These are phyloP conservation scores for Melieria omissa DNA, from an alignment of 2,888 invertebrate species.

Conservation along the genomic window DNA sequence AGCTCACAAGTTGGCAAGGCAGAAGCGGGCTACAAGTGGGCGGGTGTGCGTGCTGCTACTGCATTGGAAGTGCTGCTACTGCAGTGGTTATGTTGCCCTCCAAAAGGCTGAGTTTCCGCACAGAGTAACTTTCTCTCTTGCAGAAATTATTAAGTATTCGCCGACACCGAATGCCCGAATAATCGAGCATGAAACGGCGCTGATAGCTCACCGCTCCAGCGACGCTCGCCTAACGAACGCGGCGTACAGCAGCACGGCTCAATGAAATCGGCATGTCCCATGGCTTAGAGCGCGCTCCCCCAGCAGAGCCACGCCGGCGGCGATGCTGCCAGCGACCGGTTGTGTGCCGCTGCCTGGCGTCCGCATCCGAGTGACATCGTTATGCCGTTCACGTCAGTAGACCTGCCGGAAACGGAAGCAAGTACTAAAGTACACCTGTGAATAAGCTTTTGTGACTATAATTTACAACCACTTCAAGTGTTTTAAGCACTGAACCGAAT, in stretches of 20 bases:
- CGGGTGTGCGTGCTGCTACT: background rate
- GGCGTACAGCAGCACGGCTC: no score
- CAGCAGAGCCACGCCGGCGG: background rate
- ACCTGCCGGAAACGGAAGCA: conserved; percentile 57
- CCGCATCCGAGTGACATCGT: conserved; percentile 23
- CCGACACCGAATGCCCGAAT: conserved; percentile 35
- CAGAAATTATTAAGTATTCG: no score
- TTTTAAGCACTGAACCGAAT: conserved; percentile 24
- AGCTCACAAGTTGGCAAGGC: background rate
- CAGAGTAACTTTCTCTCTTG: no score
- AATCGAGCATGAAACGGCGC: conserved; percentile 43
- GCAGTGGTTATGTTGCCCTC: no score
- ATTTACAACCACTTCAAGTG: conserved; percentile 30
- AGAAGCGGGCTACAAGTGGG: background rate
- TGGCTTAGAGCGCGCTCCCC: no score
- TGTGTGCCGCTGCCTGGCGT: background rate
- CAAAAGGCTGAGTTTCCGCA: no score
- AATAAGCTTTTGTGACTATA: conserved; percentile 30
- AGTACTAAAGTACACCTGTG: conserved; percentile 42
- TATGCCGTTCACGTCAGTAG: conserved; percentile 40
- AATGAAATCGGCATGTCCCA: no score
- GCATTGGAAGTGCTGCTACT: no score
- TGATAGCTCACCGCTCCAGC: conserved; percentile 4
- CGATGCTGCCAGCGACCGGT: background rate
- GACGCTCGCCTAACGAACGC: no score